Evolutionary conservation across 2,888 invertebrate genomes (phyloP).

Genomic region (Lepidocyrtinus sp.): DNA sequence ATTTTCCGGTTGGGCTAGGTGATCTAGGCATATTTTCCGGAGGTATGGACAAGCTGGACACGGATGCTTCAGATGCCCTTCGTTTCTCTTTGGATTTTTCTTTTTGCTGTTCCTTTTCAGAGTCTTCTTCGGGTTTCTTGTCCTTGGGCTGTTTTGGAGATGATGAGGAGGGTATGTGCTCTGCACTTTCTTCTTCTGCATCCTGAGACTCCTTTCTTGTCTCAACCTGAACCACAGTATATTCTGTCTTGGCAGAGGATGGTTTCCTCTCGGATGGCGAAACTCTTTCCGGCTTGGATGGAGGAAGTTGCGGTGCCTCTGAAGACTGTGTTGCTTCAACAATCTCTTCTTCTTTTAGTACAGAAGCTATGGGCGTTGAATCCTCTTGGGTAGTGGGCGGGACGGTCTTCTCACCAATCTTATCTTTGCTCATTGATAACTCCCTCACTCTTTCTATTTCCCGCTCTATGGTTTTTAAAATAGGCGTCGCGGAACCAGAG

Average conservation of each 20-base stretch:
- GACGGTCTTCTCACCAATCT: not conserved
- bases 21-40: constrained; percentile 22
- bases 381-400: not conserved
- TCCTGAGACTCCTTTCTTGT: constrained; percentile 10
- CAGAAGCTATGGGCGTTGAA: not conserved
- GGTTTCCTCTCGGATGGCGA: not conserved
- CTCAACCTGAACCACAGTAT: constrained; percentile 56
- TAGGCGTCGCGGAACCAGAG: not conserved
- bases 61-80: constrained; percentile 4
- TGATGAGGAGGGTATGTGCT: not conserved
- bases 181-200: not conserved
- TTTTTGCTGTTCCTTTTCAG: not conserved
- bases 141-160: too few species aligned
- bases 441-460: not conserved
- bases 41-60: not conserved
- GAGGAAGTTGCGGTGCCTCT: not conserved
- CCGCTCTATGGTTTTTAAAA: constrained; percentile 1
- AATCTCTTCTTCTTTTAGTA: not conserved
- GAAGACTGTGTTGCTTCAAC: not conserved
- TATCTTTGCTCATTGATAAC: not conserved
- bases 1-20: constrained; percentile 57
- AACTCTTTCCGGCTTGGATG: not conserved
- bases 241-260: constrained; percentile 17
- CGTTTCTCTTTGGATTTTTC: not conserved
- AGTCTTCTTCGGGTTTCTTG: not conserved